A percentile compares a stretch with the other conserved stretches of the same genome.
These are phyloP conservation scores for Trachymyrmex cornetzi DNA, from an alignment of 1,140 invertebrate species.

Conservation along the genomic window DNA sequence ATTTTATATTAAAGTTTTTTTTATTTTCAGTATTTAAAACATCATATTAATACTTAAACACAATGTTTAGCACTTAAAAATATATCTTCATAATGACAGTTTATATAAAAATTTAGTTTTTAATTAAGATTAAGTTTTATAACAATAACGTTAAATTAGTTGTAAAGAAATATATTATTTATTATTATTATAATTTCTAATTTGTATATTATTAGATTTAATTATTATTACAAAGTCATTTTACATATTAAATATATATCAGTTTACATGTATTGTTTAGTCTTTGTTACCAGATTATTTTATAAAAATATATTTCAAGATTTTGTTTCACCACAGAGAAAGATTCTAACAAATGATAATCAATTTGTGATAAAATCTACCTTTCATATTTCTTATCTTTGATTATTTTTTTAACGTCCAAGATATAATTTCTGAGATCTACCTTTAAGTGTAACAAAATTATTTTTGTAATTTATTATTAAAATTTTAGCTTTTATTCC, in stretches of 20 bases:
- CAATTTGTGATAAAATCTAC: neutral
- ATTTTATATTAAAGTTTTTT: neutral
- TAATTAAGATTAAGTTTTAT: constrained; percentile 1
- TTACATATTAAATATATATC: neutral
- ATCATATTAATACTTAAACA: too few relatives aligned
- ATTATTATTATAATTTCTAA: neutral
- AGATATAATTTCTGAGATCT: neutral
- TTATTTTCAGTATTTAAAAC: neutral
- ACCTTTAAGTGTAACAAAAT: constrained; percentile 1
- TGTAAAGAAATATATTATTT: neutral
- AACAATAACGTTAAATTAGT: neutral
- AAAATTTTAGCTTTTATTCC: too few relatives aligned
- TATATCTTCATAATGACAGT: neutral
- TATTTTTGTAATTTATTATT: neutral
- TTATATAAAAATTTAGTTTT: constrained; percentile 4
- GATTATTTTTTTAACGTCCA: neutral
- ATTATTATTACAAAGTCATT: neutral
- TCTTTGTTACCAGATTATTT: neutral
- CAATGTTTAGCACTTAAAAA: neutral
- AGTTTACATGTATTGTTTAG: neutral
- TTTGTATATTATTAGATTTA: neutral
- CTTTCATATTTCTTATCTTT: neutral
- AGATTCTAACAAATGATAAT: neutral
- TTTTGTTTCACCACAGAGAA: neutral
- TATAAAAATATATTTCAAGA: neutral